A percentile compares a stretch with the other conserved stretches of the same genome.
Evolutionary conservation across 2,113 vertebrate genomes (phyloP).

Genomic region (Etia nguti): DNA sequence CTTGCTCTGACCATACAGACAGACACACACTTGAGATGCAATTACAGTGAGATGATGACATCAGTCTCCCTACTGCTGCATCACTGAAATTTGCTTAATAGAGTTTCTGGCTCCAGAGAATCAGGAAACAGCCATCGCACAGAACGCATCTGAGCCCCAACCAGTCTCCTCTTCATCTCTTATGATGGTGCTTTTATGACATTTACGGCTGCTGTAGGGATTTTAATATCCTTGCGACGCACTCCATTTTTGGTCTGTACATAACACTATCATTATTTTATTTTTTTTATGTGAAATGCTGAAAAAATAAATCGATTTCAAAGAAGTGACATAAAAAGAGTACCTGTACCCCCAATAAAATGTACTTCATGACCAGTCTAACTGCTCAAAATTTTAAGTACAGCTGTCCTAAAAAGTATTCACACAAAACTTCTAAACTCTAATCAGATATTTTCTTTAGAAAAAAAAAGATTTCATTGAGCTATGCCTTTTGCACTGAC

Average conservation of each 20-base stretch:
- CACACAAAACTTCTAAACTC: not conserved
- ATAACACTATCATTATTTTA: fast-evolving
- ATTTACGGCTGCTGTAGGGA: not conserved
- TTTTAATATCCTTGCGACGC: not conserved
- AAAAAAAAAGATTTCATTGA: not conserved
- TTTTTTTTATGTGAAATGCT: not conserved
- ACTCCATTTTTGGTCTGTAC: not conserved
- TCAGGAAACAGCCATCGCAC: not conserved
- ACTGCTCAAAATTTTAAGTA: not conserved
- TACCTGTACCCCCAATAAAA: not conserved
- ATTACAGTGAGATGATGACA: slow-evolving; percentile 48
- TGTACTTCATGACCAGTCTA: not conserved
- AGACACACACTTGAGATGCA: slow-evolving; percentile 30
- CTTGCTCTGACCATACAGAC: not conserved
- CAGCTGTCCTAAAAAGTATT: not conserved
- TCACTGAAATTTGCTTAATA: slow-evolving; percentile 48
- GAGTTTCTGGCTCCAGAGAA: slow-evolving; percentile 49
- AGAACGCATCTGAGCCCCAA: not conserved
- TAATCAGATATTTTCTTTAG: not conserved
- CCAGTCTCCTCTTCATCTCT: not conserved
- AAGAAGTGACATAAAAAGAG: not conserved
- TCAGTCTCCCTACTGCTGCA: slow-evolving; percentile 42
- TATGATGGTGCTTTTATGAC: not conserved
- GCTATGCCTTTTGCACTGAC: not conserved
- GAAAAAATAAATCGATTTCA: not conserved